phyloP scores from a whole-genome alignment of 2,797 vertebrate species.

The Melanogrammus aeglefinus region DNA sequence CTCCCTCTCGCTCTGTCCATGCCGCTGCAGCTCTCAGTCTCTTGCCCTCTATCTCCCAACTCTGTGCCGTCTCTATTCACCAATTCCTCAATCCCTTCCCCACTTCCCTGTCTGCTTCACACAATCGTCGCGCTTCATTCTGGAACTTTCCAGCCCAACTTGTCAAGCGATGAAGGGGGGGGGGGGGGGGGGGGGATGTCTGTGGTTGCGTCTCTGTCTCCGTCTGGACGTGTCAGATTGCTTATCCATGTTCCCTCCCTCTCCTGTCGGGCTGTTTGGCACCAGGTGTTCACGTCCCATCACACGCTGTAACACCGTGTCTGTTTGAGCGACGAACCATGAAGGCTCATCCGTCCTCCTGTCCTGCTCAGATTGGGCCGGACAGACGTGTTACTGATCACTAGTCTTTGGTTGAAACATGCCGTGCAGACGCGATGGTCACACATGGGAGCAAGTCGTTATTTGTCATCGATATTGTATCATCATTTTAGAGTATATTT shows the following conservation, averaged over 20 bases:
- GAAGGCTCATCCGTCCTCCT: neutral
- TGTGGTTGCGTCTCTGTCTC: neutral
- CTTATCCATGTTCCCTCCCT: neutral
- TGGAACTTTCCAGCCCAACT: neutral
- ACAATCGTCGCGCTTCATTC: slow-evolving; percentile 28
- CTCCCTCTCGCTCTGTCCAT: neutral
- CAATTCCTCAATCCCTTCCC: slow-evolving; percentile 8
- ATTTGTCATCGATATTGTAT: neutral
- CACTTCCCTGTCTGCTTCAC: slow-evolving; percentile 17
- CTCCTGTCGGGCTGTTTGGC: neutral
- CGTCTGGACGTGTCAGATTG: neutral
- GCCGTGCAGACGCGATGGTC: neutral
- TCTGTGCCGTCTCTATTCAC: slow-evolving; percentile 50
- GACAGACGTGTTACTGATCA: neutral
- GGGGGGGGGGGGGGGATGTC: neutral
- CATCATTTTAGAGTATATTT: neutral
- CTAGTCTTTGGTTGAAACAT: too few relatives aligned
- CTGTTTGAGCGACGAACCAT: neutral
- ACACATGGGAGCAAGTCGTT: neutral
- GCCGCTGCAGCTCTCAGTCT: neutral
- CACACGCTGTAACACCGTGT: neutral
- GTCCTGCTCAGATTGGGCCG: neutral
- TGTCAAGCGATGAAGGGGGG: neutral
- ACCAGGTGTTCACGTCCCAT: neutral
- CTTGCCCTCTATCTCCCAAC: neutral